Evolutionary conservation across 2,888 invertebrate genomes (phyloP).

Genomic region (Eulithis testata): DNA sequence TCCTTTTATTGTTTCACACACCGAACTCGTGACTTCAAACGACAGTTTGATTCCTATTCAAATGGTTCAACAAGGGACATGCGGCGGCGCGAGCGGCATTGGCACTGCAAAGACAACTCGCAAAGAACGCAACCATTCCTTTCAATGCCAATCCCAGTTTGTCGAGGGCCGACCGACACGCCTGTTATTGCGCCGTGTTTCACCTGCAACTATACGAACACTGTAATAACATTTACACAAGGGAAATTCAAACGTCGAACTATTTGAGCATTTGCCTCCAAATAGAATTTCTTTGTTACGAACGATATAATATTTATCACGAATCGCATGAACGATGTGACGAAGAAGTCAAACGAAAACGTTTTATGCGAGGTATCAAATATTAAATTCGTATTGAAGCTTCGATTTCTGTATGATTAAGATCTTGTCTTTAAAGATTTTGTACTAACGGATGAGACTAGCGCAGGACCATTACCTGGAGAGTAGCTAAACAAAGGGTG

Average conservation of each 20-base stretch:
- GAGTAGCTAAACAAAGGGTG: too few species aligned
- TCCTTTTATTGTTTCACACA: conserved; percentile 7
- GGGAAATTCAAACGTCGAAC: conserved; percentile 83
- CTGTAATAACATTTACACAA: conserved; percentile 80
- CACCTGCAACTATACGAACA: conserved; percentile 71
- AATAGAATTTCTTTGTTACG: conserved; percentile 80
- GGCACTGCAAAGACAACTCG: conserved; percentile 24
- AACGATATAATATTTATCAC: conserved; percentile 71
- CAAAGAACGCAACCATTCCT: conserved; percentile 43
- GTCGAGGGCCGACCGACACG: conserved; percentile 54
- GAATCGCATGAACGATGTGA: conserved; percentile 67
- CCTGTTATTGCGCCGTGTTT: conserved; percentile 73
- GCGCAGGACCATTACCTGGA: too few species aligned
- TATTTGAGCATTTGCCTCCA: conserved; percentile 79
- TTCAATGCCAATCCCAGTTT: conserved; percentile 59
- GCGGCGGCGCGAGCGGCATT: not conserved
- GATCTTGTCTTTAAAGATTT: conserved; percentile 22
- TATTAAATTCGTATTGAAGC: conserved; percentile 49
- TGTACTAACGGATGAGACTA: not conserved
- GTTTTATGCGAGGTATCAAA: conserved; percentile 58
- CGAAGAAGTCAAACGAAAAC: conserved; percentile 70
- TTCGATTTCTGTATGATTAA: conserved; percentile 12
- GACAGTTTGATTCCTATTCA: conserved; percentile 28
- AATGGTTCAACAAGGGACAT: conserved; percentile 9
- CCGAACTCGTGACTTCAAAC: conserved; percentile 7